Evolutionary conservation across 2,113 vertebrate species (phyloP), one percentile per base, ranked within the genome.

Genomic region (Clarias macrocephalus): DNA sequence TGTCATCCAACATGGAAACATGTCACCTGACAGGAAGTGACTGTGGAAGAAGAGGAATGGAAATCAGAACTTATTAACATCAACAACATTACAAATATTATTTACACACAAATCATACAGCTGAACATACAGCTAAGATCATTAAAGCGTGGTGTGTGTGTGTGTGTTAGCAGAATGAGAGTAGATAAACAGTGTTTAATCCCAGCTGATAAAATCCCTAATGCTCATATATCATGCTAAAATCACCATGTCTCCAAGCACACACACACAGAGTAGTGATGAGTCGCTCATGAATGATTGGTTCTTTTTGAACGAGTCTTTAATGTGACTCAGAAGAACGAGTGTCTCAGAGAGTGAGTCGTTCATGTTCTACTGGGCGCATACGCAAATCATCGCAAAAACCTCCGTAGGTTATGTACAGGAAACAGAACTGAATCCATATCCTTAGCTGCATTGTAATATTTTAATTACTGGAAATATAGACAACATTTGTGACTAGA

Each of bases 181-280:
- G 82, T 33, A 79, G 75, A 56, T 56, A 54, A 79, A 79, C 52
- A 79, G 48, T 56, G 82, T 33, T 70, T 70, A 83, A 70, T 56
- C 82, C 82, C 82, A 70, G 52, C 25, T 83, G 65, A 72, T 66
- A 83, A 83, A 56, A 33, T 83, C 82, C 82, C 63, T 83, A 10
- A n/a, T 48, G 60, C 52, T n/a, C 16, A 82, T 8, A 80, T 16
- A 3, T 80, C 54, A 79, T 28, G 76, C 52, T 56, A n/a, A 79
- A 79, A 33, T 18, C 18, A 33, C 54, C 56, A 59, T 80, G 59
- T 80, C 56, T 30, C 77, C 33, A 37, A 37, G 33, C 18, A 23
- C 8, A 75, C 68, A 16, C 68, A 70, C 12, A 70, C 68, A n/a
- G n/a, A n/a, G n/a, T n/a, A n/a, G n/a, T n/a, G n/a, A n/a, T n/a